phyloP scores from a whole-genome alignment of 2,888 invertebrate species.

The Noctua janthe region DNA sequence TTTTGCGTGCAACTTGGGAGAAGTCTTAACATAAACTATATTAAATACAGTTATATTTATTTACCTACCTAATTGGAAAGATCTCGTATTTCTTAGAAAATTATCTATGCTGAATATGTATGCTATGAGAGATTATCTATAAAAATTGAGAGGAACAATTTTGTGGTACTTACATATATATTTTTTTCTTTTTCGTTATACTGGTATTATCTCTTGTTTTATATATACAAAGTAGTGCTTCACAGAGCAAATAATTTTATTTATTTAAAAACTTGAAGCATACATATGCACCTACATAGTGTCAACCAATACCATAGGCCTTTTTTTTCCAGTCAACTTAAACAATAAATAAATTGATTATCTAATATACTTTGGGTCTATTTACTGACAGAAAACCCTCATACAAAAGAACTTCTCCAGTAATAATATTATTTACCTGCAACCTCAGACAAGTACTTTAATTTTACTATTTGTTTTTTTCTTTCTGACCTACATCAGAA shows the following conservation, averaged over 20 bases:
- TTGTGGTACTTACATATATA: not conserved
- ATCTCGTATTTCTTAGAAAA: not conserved
- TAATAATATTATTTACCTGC: not conserved
- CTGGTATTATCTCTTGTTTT: not conserved
- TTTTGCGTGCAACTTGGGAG: constrained; percentile 23
- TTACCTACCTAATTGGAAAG: not conserved
- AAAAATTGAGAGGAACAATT: not conserved
- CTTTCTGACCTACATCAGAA: too few relatives aligned
- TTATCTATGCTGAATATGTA: not conserved
- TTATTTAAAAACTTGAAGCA: not conserved
- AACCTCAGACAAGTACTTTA: not conserved
- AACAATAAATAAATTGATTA: not conserved
- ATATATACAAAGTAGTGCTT: not conserved
- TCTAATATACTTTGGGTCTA: not conserved
- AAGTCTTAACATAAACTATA: not conserved
- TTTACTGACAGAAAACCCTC: not conserved
- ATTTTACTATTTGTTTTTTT: not conserved
- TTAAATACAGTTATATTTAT: not conserved
- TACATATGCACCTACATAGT: not conserved
- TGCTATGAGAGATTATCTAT: not conserved
- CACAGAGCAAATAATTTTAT: not conserved
- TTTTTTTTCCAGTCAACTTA: not conserved
- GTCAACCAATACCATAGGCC: not conserved
- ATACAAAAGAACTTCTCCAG: not conserved
- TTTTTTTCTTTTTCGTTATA: not conserved